Base-by-base conservation (phyloP, 1,140 invertebrate species). In the Drosophila pseudoobscura region DNA sequence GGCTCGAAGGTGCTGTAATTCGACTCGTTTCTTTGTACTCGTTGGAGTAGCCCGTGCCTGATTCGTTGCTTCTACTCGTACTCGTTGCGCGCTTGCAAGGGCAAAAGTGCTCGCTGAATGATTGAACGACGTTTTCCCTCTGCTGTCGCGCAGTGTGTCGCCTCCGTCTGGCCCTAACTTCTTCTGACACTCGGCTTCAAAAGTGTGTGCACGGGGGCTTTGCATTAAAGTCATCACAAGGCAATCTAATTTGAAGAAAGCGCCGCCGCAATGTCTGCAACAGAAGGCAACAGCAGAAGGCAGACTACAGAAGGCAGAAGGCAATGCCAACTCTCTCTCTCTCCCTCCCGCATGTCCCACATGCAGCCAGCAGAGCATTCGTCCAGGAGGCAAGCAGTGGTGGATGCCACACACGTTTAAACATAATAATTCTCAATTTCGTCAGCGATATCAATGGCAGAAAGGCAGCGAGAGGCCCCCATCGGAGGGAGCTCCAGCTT, bases 401-500 rank as follows among this genome's bases (percentile, higher is more conserved):
- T 53, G 56, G 64, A 74, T 74, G 60, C 71, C 74, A 75, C 82
- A 85, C 78, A 85, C 83, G 78, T 83, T 87, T 87, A 87, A 88
- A 87, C 82, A 88, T 88, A 87, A 88, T 87, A 87, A 87, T 87
- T 87, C 82, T 87, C 78, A 87, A 87, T 87, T 87, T 88, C 83
- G 83, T 88, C 83, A 82, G 75, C 82, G 71, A 78, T 87, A 87
- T 88, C 82, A 85, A 85, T 85, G 80, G 76, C 76, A 76, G 46
- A 52, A n/a, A 43, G 46, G 49, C 68, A 72, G 60, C 47, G 45
- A 54, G n/a, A 31, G 22, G 39, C 11, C 4, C n/a, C 6, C 26
- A 35, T 2, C n/a, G 7, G 39, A 24, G 9, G 15, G 17, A 6
- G 6, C 35, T 26, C 4, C 35, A 39, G 35, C 35, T 39, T 39